Base-by-base conservation (phyloP, 1,140 invertebrate species). In the Ectropis grisescens region DNA sequence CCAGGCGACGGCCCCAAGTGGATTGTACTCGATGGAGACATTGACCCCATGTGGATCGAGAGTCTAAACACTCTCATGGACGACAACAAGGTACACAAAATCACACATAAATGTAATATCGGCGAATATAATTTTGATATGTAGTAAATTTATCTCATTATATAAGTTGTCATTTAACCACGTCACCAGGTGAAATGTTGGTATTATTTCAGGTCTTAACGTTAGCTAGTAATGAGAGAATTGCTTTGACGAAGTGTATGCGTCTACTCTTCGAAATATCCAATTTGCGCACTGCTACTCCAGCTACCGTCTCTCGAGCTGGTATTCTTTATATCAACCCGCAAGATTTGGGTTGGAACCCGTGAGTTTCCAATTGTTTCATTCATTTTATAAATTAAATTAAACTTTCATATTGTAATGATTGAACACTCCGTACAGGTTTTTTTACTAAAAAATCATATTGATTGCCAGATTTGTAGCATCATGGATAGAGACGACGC, bases 11-110 rank as follows among this genome's bases (percentile, higher is more conserved):
- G 92, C 16, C 93, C 95, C 0, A 97, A 97, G 68, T 98, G 96
- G 96, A 96, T 98, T 52, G 90, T 98, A 2, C 85, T 98, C 10
- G 96, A 98, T 69, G 96, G 96, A 16, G 96, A 98, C 66, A 97
- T 98, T 58, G 96, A 98, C 86, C 95, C 95, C 1, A 96, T 97
- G 94, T 97, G 95, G 95, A 97, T 97, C 55, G 95, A 97, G 82
- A 96, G 93, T 1, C 84, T 97, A 0, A 97, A 97, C 58, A 93
- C 91, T 1, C 81, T 93, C 7, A 93, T 93, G 92, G 92, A 93
- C 52, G 92, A 93, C 56, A 93, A 93, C 54, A 93, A 93, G 80
- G 88, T 87, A 19, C n/a, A n/a, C n/a, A n/a, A n/a, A n/a, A n/a
- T n/a, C n/a, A n/a, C n/a, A n/a, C n/a, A n/a, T n/a, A n/a, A n/a